A percentile compares a stretch with the other conserved stretches of the same genome.
Evolutionary conservation across 64 coral and sea anemone genomes (phyloP).

Genomic region (Pocillopora verrucosa): DNA sequence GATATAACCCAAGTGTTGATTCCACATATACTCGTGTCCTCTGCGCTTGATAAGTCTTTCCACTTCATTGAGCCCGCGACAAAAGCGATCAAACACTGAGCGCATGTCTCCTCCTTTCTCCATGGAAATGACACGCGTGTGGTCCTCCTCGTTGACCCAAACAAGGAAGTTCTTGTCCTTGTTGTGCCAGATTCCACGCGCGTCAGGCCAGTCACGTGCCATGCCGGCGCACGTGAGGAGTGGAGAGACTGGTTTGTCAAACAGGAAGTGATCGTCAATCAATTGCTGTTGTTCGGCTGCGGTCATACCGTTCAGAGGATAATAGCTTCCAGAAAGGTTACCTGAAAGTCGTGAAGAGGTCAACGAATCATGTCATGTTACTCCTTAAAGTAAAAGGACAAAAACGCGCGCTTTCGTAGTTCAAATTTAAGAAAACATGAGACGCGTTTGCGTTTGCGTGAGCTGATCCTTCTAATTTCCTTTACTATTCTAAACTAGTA

Average conservation of each 20-base stretch:
- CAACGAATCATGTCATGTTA: not conserved
- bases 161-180: constrained; percentile 93
- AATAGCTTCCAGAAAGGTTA: constrained; percentile 85
- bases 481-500: no score
- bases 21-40: constrained; percentile 97
- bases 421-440: no score
- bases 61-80: constrained; percentile 84
- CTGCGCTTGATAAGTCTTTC: constrained; percentile 93
- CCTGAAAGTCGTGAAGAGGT: constrained; percentile 39
- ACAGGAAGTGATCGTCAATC: constrained; percentile 96
- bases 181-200: constrained; percentile 97
- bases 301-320: constrained; percentile 94
- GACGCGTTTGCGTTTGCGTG: no score
- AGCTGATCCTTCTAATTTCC: no score
- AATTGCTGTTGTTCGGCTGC: constrained; percentile 90
- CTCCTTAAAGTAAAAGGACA: no score
- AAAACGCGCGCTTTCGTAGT: not conserved
- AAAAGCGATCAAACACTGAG: constrained; percentile 92
- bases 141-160: constrained; percentile 98
- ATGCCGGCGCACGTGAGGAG: constrained; percentile 98
- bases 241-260: constrained; percentile 98
- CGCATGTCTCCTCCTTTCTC: constrained; percentile 95
- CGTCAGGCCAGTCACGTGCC: constrained; percentile 99
- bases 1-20: constrained; percentile 92
- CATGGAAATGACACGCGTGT: constrained; percentile 99